phyloP scores from a whole-genome alignment of 2,113 vertebrate species.

The Anhinga rufa region DNA sequence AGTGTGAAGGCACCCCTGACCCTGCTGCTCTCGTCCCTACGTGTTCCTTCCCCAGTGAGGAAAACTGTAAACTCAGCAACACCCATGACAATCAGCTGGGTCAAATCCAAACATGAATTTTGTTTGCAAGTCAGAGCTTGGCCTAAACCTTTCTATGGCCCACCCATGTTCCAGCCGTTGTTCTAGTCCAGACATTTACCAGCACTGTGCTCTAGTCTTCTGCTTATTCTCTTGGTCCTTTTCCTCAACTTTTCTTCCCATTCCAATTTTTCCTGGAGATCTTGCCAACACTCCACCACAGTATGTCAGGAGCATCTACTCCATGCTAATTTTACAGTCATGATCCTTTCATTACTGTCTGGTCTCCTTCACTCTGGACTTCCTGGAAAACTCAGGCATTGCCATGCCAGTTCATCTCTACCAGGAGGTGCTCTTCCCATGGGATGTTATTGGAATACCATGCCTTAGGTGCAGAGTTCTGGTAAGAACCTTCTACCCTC shows the following conservation, averaged over 20 bases:
- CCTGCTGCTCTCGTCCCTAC: background rate
- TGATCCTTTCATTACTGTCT: background rate
- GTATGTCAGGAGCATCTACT: background rate
- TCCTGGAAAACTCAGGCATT: background rate
- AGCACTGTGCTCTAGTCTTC: background rate
- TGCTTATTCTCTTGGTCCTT: background rate
- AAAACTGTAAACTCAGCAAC: slow-evolving; percentile 35
- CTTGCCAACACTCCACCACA: background rate
- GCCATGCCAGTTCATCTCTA: background rate
- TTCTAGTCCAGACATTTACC: slow-evolving; percentile 11
- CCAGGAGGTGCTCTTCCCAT: background rate
- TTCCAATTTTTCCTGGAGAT: background rate
- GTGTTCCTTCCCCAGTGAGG: background rate
- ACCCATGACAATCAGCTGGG: slow-evolving; percentile 30
- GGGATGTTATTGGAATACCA: background rate
- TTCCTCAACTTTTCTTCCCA: background rate
- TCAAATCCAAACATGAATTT: slow-evolving; percentile 52
- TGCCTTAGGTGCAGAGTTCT: background rate
- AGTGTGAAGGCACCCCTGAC: background rate
- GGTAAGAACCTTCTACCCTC: background rate
- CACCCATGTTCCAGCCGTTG: slow-evolving; percentile 49
- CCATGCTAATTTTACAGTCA: background rate
- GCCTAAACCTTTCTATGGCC: slow-evolving; percentile 29
- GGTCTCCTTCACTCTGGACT: background rate
- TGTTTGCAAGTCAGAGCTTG: slow-evolving; percentile 53